A percentile compares a stretch with the other conserved stretches of the same genome.
Conservation (phyloP, 2,888 invertebrate genomes). For the Drosophila anomelani region DNA sequence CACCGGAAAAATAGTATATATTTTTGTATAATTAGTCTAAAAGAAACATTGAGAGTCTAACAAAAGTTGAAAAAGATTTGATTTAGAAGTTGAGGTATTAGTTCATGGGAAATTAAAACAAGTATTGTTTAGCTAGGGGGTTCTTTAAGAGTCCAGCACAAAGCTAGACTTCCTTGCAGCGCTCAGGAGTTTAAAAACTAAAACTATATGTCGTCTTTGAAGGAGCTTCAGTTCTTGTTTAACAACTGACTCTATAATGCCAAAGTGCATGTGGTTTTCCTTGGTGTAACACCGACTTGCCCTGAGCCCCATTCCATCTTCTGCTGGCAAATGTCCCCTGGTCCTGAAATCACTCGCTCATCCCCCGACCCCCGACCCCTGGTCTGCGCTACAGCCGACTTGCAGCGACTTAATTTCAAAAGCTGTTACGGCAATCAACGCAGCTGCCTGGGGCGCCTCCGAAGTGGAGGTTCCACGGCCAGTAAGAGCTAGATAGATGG, state of each 20-base stretch:
- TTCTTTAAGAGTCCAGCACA: not conserved
- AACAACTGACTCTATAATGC: not conserved
- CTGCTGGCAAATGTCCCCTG: slow-evolving; percentile 22
- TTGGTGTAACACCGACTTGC: slow-evolving; percentile 14
- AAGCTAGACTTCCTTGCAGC: not conserved
- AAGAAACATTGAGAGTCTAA: not conserved
- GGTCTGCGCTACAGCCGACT: slow-evolving; percentile 43
- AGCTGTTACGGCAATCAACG: slow-evolving; percentile 76
- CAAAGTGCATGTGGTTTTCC: not conserved
- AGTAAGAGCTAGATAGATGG: slow-evolving; percentile 27
- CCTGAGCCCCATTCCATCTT: slow-evolving; percentile 31
- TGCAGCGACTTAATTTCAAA: slow-evolving; percentile 75
- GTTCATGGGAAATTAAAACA: not conserved
- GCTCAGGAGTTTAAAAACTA: not conserved
- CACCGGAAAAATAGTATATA: slow-evolving; percentile 13
- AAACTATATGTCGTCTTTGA: not conserved
- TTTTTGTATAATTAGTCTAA: not conserved
- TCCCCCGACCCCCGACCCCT: not conserved
- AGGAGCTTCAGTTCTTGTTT: not conserved
- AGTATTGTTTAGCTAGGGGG: not conserved
- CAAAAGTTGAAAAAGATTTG: not conserved
- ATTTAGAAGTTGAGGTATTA: not conserved
- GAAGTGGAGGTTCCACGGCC: slow-evolving; percentile 15
- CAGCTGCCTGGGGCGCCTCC: slow-evolving; percentile 51
- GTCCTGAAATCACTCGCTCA: slow-evolving; percentile 14